Base-by-base conservation (phyloP, 2,797 vertebrate species). In the Cryptoprocta ferox region DNA sequence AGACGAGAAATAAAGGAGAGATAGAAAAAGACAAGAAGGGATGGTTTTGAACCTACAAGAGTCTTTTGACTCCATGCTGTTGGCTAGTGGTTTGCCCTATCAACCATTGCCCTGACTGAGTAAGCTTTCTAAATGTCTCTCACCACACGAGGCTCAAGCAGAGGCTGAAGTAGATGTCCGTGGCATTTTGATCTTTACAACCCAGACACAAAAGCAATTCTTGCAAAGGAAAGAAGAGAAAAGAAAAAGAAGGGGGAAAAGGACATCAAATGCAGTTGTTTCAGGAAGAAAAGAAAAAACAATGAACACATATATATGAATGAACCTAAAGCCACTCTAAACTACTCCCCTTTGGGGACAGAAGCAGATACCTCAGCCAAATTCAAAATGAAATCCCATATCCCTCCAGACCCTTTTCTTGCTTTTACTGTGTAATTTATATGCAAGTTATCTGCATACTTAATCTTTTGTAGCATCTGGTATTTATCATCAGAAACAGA, bases 401-500 rank as follows among this genome's bases (percentile, higher is more conserved):
- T 92, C 95, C 92, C 65, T 93, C 39, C 91, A 96, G 94, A 80
- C 70, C 81, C 24, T 70, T 61, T 92, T 88, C 89, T 89, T 91
- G 75, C 76, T 65, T 50, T 97, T 66, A 61, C 75, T 91, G 75
- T 48, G 24, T 91, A 91, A 96, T 94, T 97, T 95, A 82, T 79
- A 91, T 61, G 53, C 90, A 91, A 68, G 65, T 89, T 81, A 73
- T 95, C 96, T 59, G 45, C 90, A 75, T 14, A 85, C 92, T 87
- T 96, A 56, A 95, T 96, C 85, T 93, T 85, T 59, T 85, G n/a
- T n/a, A 92, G 70, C 97, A 97, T 98, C 96, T 97, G 97, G 92
- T 91, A 95, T 97, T 97, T 96, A 92, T 97, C 79, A 97, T 95
- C 89, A 97, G 82, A 97, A 97, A 86, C 95, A 97, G 88, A 94